A percentile compares a stretch with the other conserved stretches of the same genome.
These are phyloP conservation scores for Hololepta plana DNA, from an alignment of 2,888 invertebrate genomes.

Conservation along the genomic window DNA sequence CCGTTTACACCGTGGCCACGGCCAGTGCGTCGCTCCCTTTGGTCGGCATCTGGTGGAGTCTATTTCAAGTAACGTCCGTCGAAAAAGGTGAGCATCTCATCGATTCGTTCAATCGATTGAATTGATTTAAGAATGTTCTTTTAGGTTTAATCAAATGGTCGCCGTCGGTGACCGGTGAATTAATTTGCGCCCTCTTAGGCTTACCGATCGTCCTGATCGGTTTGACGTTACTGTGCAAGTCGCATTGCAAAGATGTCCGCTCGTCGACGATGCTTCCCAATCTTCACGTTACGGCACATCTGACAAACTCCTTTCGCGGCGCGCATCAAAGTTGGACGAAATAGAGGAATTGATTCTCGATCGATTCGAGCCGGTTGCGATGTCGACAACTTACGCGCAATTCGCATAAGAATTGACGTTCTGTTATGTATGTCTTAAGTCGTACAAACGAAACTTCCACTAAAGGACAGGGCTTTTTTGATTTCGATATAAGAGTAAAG, in stretches of 20 bases:
- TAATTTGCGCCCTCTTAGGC: slow-evolving; percentile 38
- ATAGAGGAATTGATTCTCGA: too few relatives aligned
- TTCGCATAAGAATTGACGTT: too few relatives aligned
- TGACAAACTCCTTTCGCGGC: too few relatives aligned
- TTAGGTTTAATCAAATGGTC: slow-evolving; percentile 32
- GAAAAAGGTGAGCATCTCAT: slow-evolving; percentile 26
- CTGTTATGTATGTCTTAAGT: too few relatives aligned
- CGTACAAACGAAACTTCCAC: too few relatives aligned
- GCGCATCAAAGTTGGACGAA: too few relatives aligned
- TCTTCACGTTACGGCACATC: slow-evolving; percentile 4
- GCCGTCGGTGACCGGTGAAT: slow-evolving; percentile 39
- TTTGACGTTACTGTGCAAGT: slow-evolving; percentile 31
- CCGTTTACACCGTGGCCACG: slow-evolving; percentile 35
- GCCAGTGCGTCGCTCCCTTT: slow-evolving; percentile 34
- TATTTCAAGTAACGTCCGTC: slow-evolving; percentile 29
- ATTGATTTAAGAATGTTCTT: slow-evolving; percentile 6
- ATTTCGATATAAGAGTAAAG: too few relatives aligned
- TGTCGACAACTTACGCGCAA: too few relatives aligned
- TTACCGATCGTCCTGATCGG: slow-evolving; percentile 37
- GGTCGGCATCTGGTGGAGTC: slow-evolving; percentile 38
- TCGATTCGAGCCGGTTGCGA: too few relatives aligned
- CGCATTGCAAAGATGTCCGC: slow-evolving; percentile 30
- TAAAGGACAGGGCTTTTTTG: too few relatives aligned
- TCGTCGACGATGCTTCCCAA: slow-evolving; percentile 7
- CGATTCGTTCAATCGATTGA: too few relatives aligned